Base-by-base conservation (phyloP, 2,797 vertebrate genomes). In the Hybognathus amarus region DNA sequence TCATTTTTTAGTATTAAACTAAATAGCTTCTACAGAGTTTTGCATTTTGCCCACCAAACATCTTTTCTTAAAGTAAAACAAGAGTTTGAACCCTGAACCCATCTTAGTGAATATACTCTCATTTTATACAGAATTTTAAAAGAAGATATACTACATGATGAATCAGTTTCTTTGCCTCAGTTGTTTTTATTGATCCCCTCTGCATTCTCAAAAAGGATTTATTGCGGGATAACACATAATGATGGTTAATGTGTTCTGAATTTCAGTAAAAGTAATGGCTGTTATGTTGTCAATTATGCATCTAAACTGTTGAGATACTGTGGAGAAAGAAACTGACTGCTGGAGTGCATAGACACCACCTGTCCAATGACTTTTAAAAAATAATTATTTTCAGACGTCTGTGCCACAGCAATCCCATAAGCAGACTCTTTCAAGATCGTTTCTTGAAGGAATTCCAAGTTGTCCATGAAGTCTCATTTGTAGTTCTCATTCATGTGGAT, bases 391-490 rank as follows among this genome's bases (percentile, higher is more conserved):
- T 92, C 89, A 93, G 89, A 71, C 85, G 69, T 82, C 78, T 73
- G 63, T 84, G 89, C 85, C 24, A 15, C 68, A 67, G 56, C 85
- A 83, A 82, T 91, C 90, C 89, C 84, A 87, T 85, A 77, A 83
- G 36, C 15, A 17, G 59, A 66, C 74, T 88, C 45, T 85, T 68
- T 87, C 67, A 90, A 89, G 87, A 87, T 91, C 85, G 70, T 87
- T 80, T 91, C 89, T 94, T 92, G 90, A 93, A 94, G 89, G 88
- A 88, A 92, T 92, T 94, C 91, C 38, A 82, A 86, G 88, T 90
- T 93, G 89, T 90, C 91, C 73, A 67, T 73, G 36, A 76, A 38
- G 83, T 83, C 88, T 90, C 90, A 84, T 80, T 87, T 88, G 90
- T 87, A 91, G 74, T 78, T 79, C 86, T 15, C 88, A 30, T 79